Percentiles rank a stretch among this genome's conserved stretches.
Evolutionary conservation across 2,888 invertebrate genomes (phyloP).

Genomic region (Beris morrisii): DNA sequence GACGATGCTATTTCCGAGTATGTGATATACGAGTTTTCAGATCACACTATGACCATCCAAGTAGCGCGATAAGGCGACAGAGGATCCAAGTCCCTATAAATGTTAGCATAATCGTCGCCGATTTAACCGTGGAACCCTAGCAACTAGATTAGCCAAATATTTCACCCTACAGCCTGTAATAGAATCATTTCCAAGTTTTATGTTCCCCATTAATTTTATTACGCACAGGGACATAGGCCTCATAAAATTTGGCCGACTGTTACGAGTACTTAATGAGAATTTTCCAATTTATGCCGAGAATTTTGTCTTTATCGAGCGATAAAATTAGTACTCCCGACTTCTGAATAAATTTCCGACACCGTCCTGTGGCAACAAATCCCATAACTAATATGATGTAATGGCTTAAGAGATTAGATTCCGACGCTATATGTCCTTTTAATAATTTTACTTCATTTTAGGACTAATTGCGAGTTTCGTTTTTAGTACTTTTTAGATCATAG

Average conservation of each 20-base stretch:
- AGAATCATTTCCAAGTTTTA: conserved; percentile 32
- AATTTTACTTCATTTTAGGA: too few relatives aligned
- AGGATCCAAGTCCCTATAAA: conserved; percentile 16
- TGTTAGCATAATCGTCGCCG: conserved; percentile 30
- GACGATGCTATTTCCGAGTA: background rate
- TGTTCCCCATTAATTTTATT: conserved; percentile 29
- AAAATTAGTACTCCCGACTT: conserved; percentile 12
- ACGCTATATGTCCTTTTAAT: too few relatives aligned
- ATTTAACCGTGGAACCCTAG: conserved; percentile 19
- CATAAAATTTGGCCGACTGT: conserved; percentile 24
- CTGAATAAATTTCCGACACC: too few relatives aligned
- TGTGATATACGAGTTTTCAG: conserved; percentile 25
- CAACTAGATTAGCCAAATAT: conserved; percentile 31
- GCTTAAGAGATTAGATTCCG: too few relatives aligned
- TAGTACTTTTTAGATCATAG: too few relatives aligned
- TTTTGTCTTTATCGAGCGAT: conserved; percentile 29
- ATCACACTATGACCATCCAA: background rate
- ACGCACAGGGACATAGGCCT: conserved; percentile 7
- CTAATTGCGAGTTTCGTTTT: too few relatives aligned
- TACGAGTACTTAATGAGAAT: conserved; percentile 28
- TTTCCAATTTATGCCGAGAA: conserved; percentile 32
- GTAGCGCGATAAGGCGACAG: background rate
- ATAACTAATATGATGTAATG: too few relatives aligned
- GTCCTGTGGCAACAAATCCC: too few relatives aligned
- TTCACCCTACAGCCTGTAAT: conserved; percentile 29